Conservation (phyloP, 2,113 vertebrate genomes). For the Anarhynchus alexandrinus region DNA sequence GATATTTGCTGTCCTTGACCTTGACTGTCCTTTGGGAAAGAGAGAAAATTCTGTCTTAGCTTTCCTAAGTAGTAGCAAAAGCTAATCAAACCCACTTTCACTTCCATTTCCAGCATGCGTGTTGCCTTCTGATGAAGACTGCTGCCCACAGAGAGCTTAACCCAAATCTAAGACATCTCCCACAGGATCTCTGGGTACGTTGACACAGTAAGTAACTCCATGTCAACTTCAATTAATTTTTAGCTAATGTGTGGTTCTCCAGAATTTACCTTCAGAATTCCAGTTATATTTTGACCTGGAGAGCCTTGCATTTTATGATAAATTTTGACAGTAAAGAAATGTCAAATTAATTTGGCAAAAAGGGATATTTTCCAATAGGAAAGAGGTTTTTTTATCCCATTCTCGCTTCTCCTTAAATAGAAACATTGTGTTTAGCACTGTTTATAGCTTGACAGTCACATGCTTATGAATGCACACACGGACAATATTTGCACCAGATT, state of each 20-base stretch:
- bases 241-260: not conserved
- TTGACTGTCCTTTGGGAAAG: not conserved
- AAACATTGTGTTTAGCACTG: not conserved
- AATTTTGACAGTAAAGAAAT: not conserved
- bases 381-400: not conserved
- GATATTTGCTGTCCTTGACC: not conserved
- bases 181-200: not conserved
- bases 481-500: not conserved
- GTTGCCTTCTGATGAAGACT: not conserved
- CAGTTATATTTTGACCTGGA: not conserved
- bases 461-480: not conserved
- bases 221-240: not conserved
- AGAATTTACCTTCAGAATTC: not conserved
- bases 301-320: not conserved
- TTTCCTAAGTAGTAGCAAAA: slow-evolving; percentile 1
- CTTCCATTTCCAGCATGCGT: not conserved
- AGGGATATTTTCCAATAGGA: not conserved
- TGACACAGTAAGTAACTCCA: not conserved
- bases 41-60: not conserved
- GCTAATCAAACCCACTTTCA: not conserved
- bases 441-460: not conserved
- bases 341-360: not conserved
- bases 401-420: not conserved
- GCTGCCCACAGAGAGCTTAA: not conserved
- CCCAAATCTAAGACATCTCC: not conserved